phyloP scores from a whole-genome alignment of 2,113 vertebrate genomes.

The Lepus europaeus region DNA sequence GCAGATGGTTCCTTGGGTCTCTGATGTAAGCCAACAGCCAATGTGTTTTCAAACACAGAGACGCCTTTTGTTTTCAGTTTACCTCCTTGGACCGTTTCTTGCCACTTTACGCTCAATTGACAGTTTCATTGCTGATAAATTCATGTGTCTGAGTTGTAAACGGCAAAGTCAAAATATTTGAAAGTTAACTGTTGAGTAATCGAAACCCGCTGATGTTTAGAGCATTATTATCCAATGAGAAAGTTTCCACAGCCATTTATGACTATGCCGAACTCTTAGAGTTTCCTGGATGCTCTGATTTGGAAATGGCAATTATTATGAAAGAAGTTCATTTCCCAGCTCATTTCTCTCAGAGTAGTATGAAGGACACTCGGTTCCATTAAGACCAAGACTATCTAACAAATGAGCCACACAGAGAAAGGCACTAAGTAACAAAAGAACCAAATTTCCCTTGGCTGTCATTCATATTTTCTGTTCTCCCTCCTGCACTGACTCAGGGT shows the following conservation, averaged over 20 bases:
- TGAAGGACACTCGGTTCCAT: not conserved
- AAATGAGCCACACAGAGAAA: not conserved
- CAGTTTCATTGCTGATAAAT: not conserved
- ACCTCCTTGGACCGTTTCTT: not conserved
- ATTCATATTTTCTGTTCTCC: no score
- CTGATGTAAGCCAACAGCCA: not conserved
- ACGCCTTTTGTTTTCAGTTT: not conserved
- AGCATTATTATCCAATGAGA: not conserved
- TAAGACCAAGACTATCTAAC: not conserved
- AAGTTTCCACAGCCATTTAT: not conserved
- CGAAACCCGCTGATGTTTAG: not conserved
- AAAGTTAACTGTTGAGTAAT: not conserved
- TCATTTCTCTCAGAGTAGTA: not conserved
- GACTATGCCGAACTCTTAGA: not conserved
- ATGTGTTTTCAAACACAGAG: not conserved
- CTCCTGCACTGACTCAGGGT: not conserved
- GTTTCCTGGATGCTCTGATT: not conserved
- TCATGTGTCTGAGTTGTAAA: not conserved
- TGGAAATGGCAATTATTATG: slow-evolving; percentile 1
- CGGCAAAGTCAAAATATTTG: not conserved
- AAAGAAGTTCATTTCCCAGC: not conserved
- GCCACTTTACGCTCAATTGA: not conserved
- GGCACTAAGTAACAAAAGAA: not conserved
- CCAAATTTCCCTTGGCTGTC: not conserved
- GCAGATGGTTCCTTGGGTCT: not conserved